These are phyloP conservation scores for Caenorhabditis drosophilae DNA, from an alignment of 2,888 invertebrate genomes.

Conservation along the genomic window DNA sequence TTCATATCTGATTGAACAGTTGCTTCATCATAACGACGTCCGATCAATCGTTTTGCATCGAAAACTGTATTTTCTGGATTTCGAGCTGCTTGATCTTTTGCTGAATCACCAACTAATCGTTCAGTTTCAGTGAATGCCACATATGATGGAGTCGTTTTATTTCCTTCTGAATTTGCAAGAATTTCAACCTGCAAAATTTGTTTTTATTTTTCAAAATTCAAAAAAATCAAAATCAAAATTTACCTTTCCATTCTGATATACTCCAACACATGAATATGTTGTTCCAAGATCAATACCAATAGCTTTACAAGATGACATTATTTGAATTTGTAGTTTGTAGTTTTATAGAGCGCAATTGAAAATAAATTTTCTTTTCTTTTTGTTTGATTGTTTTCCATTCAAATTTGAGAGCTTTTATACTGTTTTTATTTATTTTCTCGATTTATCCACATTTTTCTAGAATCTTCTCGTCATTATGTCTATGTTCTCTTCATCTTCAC, in stretches of 20 bases:
- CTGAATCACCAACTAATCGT: conserved; percentile 72
- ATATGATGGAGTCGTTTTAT: conserved; percentile 78
- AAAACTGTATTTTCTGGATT: conserved; percentile 69
- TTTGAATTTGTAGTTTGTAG: conserved; percentile 1
- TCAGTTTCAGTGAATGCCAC: conserved; percentile 73
- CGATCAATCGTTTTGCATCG: conserved; percentile 71
- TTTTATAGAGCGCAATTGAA: not conserved
- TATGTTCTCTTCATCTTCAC: not conserved
- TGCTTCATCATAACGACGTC: conserved; percentile 71
- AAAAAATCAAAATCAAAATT: conserved; percentile 1
- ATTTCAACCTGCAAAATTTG: conserved; percentile 71
- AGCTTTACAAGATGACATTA: conserved; percentile 39
- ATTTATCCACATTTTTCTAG: conserved; percentile 5
- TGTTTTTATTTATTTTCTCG: not conserved
- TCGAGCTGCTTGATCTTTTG: conserved; percentile 73
- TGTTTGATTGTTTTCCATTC: not conserved
- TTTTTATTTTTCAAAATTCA: not conserved
- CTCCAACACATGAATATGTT: conserved; percentile 44
- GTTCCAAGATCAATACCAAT: conserved; percentile 48
- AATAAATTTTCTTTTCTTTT: too few relatives aligned
- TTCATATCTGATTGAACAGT: conserved; percentile 69
- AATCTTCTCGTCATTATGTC: not conserved
- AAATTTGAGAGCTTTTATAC: conserved; percentile 7
- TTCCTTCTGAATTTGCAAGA: conserved; percentile 75
- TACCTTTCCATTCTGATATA: conserved; percentile 47